A percentile compares a stretch with the other conserved stretches of the same genome.
These are phyloP conservation scores for Tetragnatha montana DNA, from an alignment of 2,888 invertebrate species.

Conservation along the genomic window DNA sequence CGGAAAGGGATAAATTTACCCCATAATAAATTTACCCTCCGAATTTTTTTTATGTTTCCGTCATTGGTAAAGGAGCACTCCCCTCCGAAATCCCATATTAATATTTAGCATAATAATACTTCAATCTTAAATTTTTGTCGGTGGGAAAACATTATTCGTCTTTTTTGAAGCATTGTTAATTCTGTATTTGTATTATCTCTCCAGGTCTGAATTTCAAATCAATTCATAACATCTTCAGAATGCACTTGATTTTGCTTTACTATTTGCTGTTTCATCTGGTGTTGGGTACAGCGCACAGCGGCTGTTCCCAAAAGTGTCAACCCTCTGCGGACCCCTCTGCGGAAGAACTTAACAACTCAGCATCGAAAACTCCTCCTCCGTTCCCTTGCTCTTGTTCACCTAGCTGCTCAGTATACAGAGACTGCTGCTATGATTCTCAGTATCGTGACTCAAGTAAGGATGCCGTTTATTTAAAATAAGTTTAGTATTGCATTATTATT, in stretches of 20 bases:
- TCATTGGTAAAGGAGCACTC: too few species aligned
- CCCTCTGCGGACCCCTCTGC: neutral
- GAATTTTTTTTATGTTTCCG: too few species aligned
- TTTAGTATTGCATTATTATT: neutral
- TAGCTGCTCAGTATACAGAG: constrained; percentile 30
- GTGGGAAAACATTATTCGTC: too few species aligned
- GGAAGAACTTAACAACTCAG: neutral
- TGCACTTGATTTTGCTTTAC: neutral
- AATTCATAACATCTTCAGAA: neutral
- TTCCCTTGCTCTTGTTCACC: constrained; percentile 39
- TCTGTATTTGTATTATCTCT: too few species aligned
- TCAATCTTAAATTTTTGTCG: too few species aligned
- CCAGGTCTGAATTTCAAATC: neutral
- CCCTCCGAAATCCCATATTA: too few species aligned
- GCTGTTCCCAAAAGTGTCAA: constrained; percentile 21
- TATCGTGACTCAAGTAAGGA: constrained; percentile 12
- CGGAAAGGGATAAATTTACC: too few species aligned
- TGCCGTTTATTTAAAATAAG: neutral
- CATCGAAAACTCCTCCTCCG: neutral
- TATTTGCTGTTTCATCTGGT: neutral
- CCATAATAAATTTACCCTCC: too few species aligned
- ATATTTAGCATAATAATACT: too few species aligned
- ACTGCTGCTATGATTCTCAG: constrained; percentile 56
- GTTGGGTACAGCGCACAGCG: neutral
- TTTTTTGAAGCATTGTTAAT: too few species aligned